Conservation (phyloP, 2,113 vertebrate genomes). For the Genyomyrus donnyi region DNA sequence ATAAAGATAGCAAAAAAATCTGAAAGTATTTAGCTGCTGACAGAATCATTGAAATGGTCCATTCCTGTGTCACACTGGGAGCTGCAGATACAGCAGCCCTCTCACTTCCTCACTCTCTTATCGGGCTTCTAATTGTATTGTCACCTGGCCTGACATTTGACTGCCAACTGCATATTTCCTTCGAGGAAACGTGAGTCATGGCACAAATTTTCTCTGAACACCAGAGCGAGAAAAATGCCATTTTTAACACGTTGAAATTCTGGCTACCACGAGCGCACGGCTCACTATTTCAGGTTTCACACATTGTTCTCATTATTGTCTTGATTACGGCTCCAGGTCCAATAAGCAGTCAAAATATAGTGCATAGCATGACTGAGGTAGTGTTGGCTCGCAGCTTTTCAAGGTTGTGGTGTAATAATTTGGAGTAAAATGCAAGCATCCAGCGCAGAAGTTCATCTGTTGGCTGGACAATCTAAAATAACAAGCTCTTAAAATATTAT, state of each 20-base stretch:
- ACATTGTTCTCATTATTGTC: constrained; percentile 11
- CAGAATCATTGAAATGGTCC: background rate
- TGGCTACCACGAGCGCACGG: background rate
- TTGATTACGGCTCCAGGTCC: background rate
- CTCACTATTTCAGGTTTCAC: background rate
- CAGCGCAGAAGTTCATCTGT: background rate
- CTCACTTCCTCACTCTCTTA: background rate
- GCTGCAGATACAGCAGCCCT: background rate
- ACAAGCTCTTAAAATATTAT: background rate
- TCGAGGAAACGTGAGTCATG: background rate
- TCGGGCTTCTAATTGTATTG: background rate
- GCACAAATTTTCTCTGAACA: background rate
- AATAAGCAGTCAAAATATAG: constrained; percentile 1
- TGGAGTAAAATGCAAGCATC: background rate
- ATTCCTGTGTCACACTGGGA: background rate
- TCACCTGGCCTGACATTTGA: background rate
- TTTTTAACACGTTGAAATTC: background rate
- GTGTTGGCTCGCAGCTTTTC: background rate
- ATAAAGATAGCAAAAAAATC: background rate
- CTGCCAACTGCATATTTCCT: background rate
- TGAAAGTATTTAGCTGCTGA: background rate
- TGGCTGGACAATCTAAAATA: background rate
- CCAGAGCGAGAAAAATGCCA: background rate
- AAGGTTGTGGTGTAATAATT: background rate
- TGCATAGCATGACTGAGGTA: background rate